Evolutionary conservation across 2,888 invertebrate species (phyloP), one percentile per base, ranked within the genome.

Genomic region (Cordilura impudica): DNA sequence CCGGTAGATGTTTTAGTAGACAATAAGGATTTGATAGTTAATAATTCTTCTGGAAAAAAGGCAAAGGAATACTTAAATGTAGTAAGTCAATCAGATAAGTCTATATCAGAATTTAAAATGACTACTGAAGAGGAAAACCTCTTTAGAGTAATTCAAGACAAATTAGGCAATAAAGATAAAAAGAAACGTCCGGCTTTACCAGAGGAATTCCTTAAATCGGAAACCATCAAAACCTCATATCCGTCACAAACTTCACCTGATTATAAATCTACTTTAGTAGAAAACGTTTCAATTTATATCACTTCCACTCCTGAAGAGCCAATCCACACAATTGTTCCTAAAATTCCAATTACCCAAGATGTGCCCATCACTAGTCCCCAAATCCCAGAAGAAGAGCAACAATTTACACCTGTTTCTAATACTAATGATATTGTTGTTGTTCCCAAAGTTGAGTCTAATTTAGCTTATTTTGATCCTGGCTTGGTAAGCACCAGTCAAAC

Each of bases 121-220:
- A 88, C 87, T 53, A 78, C 83, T 16, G 90, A 90, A 82, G 90
- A 90, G 72, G 84, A 88, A 76, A 79, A 85, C 49, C 81, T 88
- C 2, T 89, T 88, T 51, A 85, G 88, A 78, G 83, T 87, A 39
- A 87, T 89, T 77, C 87, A 90, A 81, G 88, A 88, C 78, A 88
- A 89, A 75, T 83, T 89, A 35, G 86, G 87, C 3, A 90, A 89
- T 70, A 88, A 89, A 83, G 88, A 89, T 71, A 89, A 89, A 81
- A 89, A 88, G 74, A 88, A 89, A 58, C 84, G 89, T n/a, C 89
- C 88, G 4, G 86, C 88, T 19, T 85, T 89, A 58, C 89, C 90
- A 4, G 87, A 87, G 81, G 87, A 89, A 69, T 90, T 89, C 60
- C 84, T 85, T 54, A 84, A 82, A 35, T 81, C 83, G 54, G 86